Conservation (phyloP, 2,888 invertebrate species). For the Andrena marginata region DNA sequence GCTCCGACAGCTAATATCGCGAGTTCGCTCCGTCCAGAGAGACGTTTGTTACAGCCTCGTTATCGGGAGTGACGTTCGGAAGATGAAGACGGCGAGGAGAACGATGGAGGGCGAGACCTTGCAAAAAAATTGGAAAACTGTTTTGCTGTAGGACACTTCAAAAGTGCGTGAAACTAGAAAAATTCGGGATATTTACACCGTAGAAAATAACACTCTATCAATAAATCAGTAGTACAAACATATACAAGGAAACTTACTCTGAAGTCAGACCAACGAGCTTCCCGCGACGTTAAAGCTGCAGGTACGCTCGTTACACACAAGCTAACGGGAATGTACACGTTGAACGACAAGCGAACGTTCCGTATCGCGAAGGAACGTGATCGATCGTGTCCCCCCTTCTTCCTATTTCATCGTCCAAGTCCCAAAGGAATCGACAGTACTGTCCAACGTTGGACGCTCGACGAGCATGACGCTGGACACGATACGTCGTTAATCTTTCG, state of each 20-base stretch:
- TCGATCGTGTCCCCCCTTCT: constrained; percentile 55
- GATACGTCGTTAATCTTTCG: constrained; percentile 73
- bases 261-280: not conserved
- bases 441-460: constrained; percentile 58
- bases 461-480: constrained; percentile 62
- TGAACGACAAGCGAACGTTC: constrained; percentile 32
- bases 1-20: constrained; percentile 47
- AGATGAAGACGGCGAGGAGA: constrained; percentile 41
- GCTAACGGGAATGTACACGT: constrained; percentile 21
- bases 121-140: constrained; percentile 20
- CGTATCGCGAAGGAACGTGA: constrained; percentile 42
- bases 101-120: constrained; percentile 37
- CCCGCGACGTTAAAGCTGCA: constrained; percentile 19
- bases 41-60: constrained; percentile 54
- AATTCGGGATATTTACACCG: not conserved
- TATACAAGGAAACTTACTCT: not conserved
- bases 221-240: not conserved
- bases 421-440: constrained; percentile 65
- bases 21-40: constrained; percentile 1
- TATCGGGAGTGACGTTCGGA: constrained; percentile 54
- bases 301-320: not conserved
- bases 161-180: not conserved
- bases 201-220: no score
- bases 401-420: constrained; percentile 51
- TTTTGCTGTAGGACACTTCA: no score